A percentile compares a stretch with the other conserved stretches of the same genome.
Evolutionary conservation across 2,888 invertebrate species (phyloP).

Genomic region (Synanthedon formicaeformis): DNA sequence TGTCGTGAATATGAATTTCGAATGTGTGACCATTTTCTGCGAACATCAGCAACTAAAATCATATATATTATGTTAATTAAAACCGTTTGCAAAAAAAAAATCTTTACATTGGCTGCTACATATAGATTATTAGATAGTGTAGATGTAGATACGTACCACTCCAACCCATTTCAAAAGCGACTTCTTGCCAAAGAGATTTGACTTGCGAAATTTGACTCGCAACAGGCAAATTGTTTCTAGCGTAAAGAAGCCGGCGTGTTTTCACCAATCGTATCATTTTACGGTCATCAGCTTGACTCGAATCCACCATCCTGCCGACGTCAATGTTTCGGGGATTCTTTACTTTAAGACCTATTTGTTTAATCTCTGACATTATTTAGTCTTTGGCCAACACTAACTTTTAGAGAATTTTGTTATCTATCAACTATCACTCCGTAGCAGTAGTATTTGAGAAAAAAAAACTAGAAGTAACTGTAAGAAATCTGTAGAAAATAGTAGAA

Average conservation of each 20-base stretch:
- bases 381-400: not conserved
- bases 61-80: not conserved
- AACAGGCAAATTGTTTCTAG: conserved; percentile 58
- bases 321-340: conserved; percentile 11
- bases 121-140: too few relatives aligned
- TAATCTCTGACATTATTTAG: conserved; percentile 5
- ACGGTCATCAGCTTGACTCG: conserved; percentile 55
- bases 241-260: conserved; percentile 50
- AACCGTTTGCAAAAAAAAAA: not conserved
- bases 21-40: conserved; percentile 62
- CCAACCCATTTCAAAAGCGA: conserved; percentile 53
- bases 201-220: conserved; percentile 58
- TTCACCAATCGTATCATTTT: conserved; percentile 51
- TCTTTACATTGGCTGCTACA: not conserved
- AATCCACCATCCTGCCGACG: conserved; percentile 50
- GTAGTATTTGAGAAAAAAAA: not conserved
- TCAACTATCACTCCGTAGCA: too few relatives aligned
- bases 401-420: too few relatives aligned
- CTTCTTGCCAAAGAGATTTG: conserved; percentile 50
- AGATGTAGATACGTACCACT: conserved; percentile 32
- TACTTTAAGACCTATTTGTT: not conserved
- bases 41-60: conserved; percentile 47
- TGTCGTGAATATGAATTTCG: conserved; percentile 65
- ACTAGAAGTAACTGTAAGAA: not conserved
- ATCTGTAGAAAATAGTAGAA: not conserved